phyloP scores from a whole-genome alignment of 2,888 invertebrate species.

The Gymnoscelis rufifasciata region DNA sequence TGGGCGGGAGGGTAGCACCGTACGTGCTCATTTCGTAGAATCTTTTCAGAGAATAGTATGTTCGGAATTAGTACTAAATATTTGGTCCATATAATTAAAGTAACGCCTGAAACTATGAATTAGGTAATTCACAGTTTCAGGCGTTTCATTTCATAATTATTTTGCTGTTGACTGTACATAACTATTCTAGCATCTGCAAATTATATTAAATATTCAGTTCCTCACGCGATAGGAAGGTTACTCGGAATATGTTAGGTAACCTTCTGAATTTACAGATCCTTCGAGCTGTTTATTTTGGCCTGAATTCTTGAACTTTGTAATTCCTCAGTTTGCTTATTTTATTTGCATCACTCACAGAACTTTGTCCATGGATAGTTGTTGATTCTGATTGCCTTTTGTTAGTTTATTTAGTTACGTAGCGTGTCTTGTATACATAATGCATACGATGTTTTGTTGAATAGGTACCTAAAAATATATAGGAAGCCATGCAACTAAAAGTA shows the following conservation, averaged over 20 bases:
- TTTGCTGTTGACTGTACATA: too few relatives aligned
- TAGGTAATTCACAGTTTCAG: too few relatives aligned
- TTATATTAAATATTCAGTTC: slow-evolving; percentile 22
- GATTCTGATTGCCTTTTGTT: not conserved
- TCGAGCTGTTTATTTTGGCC: slow-evolving; percentile 24
- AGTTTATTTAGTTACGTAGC: not conserved
- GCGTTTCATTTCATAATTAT: too few relatives aligned
- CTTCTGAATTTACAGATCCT: slow-evolving; percentile 26
- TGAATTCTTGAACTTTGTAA: slow-evolving; percentile 22
- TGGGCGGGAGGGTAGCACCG: too few relatives aligned
- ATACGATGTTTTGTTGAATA: not conserved
- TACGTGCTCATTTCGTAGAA: too few relatives aligned
- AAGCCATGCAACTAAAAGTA: too few relatives aligned
- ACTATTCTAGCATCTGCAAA: slow-evolving; percentile 2
- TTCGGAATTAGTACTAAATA: too few relatives aligned
- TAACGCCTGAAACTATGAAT: too few relatives aligned
- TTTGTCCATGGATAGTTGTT: slow-evolving; percentile 6
- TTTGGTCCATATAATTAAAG: too few relatives aligned
- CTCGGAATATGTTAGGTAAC: slow-evolving; percentile 4
- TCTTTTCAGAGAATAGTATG: too few relatives aligned
- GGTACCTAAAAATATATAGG: too few relatives aligned
- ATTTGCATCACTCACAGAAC: slow-evolving; percentile 16
- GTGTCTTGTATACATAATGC: too few relatives aligned
- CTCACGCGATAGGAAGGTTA: slow-evolving; percentile 21
- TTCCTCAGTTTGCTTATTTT: slow-evolving; percentile 21